Conservation (phyloP, 30 jellyfish, hydroid and myxozoan genomes). For the Hydractinia symbiolongicarpus region DNA sequence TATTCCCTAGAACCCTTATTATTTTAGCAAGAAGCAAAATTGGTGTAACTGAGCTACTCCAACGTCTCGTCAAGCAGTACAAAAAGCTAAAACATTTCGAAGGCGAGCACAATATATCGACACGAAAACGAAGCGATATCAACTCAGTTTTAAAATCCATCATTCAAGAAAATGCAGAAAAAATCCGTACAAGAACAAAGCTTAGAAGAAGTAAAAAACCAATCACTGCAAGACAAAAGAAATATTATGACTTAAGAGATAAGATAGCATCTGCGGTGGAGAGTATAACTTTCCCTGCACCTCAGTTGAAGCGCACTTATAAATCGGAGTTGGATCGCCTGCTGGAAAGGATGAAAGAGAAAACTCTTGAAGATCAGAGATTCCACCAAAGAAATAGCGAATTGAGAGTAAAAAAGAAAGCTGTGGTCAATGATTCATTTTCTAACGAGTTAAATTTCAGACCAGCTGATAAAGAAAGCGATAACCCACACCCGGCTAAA, state of each 20-base stretch:
- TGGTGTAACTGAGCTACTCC: neutral
- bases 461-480: neutral
- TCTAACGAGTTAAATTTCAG: neutral
- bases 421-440: neutral
- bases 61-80: neutral
- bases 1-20: too few species aligned
- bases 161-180: neutral
- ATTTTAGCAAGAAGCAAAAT: too few species aligned
- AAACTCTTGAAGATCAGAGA: neutral
- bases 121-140: neutral
- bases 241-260: neutral
- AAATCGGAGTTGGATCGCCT: neutral
- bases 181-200: neutral
- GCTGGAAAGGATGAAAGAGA: constrained; percentile 2
- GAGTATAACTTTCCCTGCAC: constrained; percentile 2
- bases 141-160: neutral
- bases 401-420: neutral
- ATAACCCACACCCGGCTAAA: neutral
- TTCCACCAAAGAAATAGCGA: neutral
- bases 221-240: neutral
- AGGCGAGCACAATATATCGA: neutral
- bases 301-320: neutral
- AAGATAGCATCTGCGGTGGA: neutral
- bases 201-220: neutral
- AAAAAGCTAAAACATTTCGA: neutral